A percentile compares a stretch with the other conserved stretches of the same genome.
Conservation (phyloP, 2,113 vertebrate genomes). For the Petroica traversi region DNA sequence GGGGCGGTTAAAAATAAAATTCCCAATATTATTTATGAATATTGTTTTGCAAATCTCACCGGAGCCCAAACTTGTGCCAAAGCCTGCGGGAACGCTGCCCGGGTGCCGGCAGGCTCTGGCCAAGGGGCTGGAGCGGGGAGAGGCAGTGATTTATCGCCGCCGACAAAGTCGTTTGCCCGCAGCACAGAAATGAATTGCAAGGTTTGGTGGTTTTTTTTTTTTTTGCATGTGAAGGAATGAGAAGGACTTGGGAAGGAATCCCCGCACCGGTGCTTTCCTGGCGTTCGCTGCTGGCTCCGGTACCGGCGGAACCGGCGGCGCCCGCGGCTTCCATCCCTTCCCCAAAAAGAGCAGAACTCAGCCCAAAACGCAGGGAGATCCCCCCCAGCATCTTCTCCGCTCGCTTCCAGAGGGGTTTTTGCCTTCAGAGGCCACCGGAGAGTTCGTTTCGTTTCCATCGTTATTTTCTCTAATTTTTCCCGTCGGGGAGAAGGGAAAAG, state of each 20-base stretch:
- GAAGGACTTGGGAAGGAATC: neutral
- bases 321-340: no score
- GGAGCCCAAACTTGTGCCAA: neutral
- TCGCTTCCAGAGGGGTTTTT: rapidly evolving
- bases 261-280: neutral
- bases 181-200: neutral
- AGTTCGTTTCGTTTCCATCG: neutral
- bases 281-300: neutral
- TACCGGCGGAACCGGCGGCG: neutral
- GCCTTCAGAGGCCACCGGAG: neutral
- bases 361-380: neutral
- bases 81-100: slow-evolving; percentile 4
- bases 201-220: no score
- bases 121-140: neutral
- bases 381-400: neutral
- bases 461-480: neutral
- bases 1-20: neutral
- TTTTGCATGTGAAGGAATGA: neutral
- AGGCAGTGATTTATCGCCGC: slow-evolving; percentile 2
- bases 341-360: rapidly evolving
- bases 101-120: neutral
- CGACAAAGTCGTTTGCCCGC: neutral
- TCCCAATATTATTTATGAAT: neutral
- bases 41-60: slow-evolving; percentile 37
- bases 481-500: neutral